These are phyloP conservation scores for Xylophagus ater DNA, from an alignment of 2,888 invertebrate species.

Conservation along the genomic window DNA sequence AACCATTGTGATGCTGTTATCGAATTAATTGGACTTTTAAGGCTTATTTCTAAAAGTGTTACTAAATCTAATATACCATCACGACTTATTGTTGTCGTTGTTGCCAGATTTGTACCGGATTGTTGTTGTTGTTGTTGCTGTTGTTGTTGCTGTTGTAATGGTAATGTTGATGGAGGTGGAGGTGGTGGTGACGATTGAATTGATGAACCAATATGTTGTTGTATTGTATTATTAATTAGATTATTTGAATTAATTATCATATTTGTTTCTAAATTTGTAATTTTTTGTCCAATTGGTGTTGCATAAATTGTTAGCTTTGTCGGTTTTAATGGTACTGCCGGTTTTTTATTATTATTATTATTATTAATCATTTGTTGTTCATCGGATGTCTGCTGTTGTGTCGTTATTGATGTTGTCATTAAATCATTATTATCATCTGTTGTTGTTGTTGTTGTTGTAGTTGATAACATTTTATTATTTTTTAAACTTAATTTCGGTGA, in stretches of 20 bases:
- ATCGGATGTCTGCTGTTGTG: too few relatives aligned
- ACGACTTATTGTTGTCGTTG: constrained; percentile 40
- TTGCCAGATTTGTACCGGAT: too few relatives aligned
- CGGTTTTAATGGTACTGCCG: constrained; percentile 58
- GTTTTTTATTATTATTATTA: constrained; percentile 48
- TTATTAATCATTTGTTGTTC: constrained; percentile 18
- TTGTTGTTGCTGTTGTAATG: constrained; percentile 42
- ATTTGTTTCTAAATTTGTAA: constrained; percentile 14
- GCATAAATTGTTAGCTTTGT: constrained; percentile 62
- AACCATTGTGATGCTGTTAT: constrained; percentile 58
- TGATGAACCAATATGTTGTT: too few relatives aligned
- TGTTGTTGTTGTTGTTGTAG: constrained; percentile 2
- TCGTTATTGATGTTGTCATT: constrained; percentile 6
- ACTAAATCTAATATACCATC: constrained; percentile 56
- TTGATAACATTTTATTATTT: constrained; percentile 36
- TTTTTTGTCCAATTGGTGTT: constrained; percentile 49
- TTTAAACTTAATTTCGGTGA: constrained; percentile 49
- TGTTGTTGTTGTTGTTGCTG: constrained; percentile 23
- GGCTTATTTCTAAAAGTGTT: constrained; percentile 52
- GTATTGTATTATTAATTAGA: too few relatives aligned
- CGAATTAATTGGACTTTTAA: constrained; percentile 43
- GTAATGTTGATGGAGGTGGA: constrained; percentile 23
- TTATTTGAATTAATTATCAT: constrained; percentile 10
- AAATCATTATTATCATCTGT: constrained; percentile 16
- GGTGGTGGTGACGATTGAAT: constrained; percentile 17